Percentiles rank a stretch among this genome's conserved stretches.
Evolutionary conservation across 2,888 invertebrate genomes (phyloP).

Genomic region (Sturmia bella): DNA sequence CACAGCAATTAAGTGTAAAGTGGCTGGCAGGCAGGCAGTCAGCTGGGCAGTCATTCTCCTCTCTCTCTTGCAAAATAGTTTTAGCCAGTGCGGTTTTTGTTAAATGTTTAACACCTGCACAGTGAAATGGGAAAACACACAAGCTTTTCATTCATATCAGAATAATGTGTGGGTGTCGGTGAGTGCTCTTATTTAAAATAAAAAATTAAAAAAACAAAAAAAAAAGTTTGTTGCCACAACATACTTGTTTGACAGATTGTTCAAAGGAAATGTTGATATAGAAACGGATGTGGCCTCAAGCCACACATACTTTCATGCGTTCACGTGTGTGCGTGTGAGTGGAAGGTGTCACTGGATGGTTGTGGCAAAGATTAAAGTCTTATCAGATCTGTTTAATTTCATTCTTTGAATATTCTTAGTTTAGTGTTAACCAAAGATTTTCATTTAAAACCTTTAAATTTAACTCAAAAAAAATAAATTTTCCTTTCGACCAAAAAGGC

Average conservation of each 20-base stretch:
- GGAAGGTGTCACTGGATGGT: no score
- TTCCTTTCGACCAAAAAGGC: no score
- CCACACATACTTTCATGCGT: no score
- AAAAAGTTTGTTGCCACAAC: background rate
- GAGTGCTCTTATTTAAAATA: no score
- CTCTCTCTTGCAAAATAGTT: background rate
- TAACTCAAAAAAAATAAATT: no score
- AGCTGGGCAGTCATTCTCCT: background rate
- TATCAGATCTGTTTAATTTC: background rate
- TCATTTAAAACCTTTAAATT: no score
- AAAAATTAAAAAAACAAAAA: no score
- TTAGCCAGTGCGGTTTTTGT: background rate
- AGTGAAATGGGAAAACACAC: background rate
- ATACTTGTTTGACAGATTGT: background rate
- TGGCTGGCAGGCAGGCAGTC: background rate
- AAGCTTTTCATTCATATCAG: background rate
- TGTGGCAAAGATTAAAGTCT: no score
- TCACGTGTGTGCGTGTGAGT: no score
- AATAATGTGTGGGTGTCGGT: background rate
- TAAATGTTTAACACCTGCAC: conserved; percentile 10
- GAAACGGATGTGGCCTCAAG: background rate
- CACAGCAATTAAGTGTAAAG: background rate
- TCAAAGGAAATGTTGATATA: background rate
- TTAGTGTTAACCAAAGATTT: no score
- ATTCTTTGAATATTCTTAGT: no score